Percentiles rank a stretch among this genome's conserved stretches.
These are phyloP conservation scores for Crocodylus rhombifer DNA, from an alignment of 2,797 vertebrate genomes.

Conservation along the genomic window DNA sequence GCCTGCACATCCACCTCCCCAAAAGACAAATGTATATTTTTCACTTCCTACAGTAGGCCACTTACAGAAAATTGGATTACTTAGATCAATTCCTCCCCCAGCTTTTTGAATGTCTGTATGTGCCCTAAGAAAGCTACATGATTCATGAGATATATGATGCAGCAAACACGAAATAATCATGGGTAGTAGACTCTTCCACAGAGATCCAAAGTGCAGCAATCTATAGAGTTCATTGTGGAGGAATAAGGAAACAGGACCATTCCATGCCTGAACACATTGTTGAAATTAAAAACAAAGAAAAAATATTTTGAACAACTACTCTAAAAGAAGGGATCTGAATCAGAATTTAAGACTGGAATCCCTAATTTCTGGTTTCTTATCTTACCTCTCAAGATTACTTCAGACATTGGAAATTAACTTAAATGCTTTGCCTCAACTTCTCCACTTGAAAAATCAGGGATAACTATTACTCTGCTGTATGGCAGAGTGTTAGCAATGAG, in stretches of 20 bases:
- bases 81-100: too few relatives aligned
- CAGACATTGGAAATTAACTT: background rate
- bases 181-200: background rate
- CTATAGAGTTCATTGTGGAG: background rate
- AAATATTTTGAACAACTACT: background rate
- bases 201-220: fast-evolving
- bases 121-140: too few relatives aligned
- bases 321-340: background rate
- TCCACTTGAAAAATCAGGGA: background rate
- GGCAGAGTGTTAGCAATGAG: background rate
- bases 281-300: background rate
- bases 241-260: background rate
- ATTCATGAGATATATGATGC: too few relatives aligned
- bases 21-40: too few relatives aligned
- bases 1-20: too few relatives aligned
- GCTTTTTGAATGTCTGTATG: too few relatives aligned
- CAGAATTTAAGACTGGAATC: background rate
- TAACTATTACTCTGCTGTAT: background rate
- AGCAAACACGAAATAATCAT: background rate
- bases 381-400: background rate
- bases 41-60: too few relatives aligned
- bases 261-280: background rate
- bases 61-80: too few relatives aligned
- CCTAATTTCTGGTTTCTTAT: background rate
- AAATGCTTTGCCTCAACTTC: background rate